These are phyloP conservation scores for Zeugodacus cucurbitae DNA, from an alignment of 1,140 invertebrate genomes.

Conservation along the genomic window DNA sequence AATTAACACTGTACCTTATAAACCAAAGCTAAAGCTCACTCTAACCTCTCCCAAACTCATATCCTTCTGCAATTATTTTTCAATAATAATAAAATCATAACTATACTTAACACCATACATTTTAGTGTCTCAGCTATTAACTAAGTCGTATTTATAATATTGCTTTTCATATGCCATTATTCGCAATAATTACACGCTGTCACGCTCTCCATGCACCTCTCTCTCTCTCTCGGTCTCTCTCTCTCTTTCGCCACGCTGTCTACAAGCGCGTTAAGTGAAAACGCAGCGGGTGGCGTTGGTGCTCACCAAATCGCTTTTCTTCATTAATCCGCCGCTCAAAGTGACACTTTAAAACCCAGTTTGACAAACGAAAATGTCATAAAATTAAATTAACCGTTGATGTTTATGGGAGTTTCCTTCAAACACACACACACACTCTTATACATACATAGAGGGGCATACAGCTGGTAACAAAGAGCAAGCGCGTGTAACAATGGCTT, in stretches of 20 bases:
- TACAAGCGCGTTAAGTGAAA: constrained; percentile 32
- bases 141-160: not conserved
- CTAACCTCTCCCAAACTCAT: no score
- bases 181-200: not conserved
- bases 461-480: not conserved
- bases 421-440: not conserved
- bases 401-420: constrained; percentile 28
- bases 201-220: not conserved
- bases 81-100: not conserved
- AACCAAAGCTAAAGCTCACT: no score
- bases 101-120: not conserved
- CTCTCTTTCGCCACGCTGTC: not conserved
- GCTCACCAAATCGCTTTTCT: constrained; percentile 28
- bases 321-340: constrained; percentile 25
- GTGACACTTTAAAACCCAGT: constrained; percentile 35
- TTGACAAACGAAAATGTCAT: constrained; percentile 33
- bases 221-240: not conserved
- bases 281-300: not conserved
- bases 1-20: no score
- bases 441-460: not conserved
- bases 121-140: not conserved
- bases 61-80: no score
- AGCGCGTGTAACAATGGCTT: not conserved
- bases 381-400: constrained; percentile 32
- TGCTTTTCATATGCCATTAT: constrained; percentile 26